Evolutionary conservation across 2,888 invertebrate species (phyloP).

Genomic region (Plebejus anna): DNA sequence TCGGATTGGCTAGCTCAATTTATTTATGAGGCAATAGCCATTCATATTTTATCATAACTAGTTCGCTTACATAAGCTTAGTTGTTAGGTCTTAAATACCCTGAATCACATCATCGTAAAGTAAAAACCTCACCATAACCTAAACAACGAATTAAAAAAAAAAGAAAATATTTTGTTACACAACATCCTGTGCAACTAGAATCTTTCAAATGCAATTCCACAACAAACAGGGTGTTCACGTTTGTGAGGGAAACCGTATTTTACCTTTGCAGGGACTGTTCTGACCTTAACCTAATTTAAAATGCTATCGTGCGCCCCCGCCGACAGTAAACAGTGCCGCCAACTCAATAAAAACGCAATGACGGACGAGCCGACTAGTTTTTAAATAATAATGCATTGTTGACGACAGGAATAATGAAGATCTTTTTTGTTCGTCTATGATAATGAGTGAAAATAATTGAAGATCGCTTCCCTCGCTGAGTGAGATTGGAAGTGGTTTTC

Average conservation of each 20-base stretch:
- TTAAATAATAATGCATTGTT: slow-evolving; percentile 77
- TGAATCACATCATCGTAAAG: neutral
- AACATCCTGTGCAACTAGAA: neutral
- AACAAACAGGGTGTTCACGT: neutral
- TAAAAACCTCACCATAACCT: neutral
- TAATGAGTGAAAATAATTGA: slow-evolving; percentile 5
- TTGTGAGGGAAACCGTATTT: slow-evolving; percentile 12
- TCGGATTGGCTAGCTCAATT: slow-evolving; percentile 64
- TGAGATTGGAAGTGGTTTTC: neutral
- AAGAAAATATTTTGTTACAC: neutral
- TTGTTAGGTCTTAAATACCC: neutral
- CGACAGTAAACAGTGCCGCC: slow-evolving; percentile 30
- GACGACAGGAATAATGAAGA: slow-evolving; percentile 50
- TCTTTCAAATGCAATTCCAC: slow-evolving; percentile 18
- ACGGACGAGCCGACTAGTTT: slow-evolving; percentile 62
- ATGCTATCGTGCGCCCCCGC: slow-evolving; percentile 61
- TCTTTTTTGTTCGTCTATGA: slow-evolving; percentile 29
- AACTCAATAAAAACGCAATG: slow-evolving; percentile 59
- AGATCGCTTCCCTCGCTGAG: neutral
- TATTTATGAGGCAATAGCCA: slow-evolving; percentile 51
- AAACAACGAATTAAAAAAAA: neutral
- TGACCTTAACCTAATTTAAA: slow-evolving; percentile 78
- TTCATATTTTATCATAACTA: neutral
- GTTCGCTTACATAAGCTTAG: neutral
- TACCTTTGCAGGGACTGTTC: slow-evolving; percentile 35